Conservation (phyloP, 2,113 vertebrate species). For the Labeo catla region DNA sequence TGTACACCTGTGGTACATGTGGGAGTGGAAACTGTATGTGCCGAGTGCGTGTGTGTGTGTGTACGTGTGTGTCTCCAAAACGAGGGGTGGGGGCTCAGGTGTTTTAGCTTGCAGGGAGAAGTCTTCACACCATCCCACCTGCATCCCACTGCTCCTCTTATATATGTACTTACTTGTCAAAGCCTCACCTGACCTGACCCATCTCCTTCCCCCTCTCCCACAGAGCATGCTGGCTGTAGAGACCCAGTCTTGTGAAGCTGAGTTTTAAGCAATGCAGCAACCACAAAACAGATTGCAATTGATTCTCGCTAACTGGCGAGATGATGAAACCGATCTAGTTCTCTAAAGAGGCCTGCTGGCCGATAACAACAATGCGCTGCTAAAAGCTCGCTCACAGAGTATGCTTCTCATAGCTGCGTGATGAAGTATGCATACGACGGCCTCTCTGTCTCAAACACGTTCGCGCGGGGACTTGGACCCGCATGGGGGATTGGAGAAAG, state of each 20-base stretch:
- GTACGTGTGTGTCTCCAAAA: conserved; percentile 65
- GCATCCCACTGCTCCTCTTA: conserved; percentile 62
- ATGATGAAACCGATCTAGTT: background rate
- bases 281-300: background rate
- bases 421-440: background rate
- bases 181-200: conserved; percentile 63
- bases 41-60: conserved; percentile 55
- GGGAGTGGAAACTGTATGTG: conserved; percentile 59
- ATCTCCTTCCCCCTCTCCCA: conserved; percentile 59
- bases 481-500: conserved; percentile 31
- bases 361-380: conserved; percentile 13
- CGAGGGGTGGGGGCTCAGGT: conserved; percentile 70
- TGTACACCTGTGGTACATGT: conserved; percentile 54
- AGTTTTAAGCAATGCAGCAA: conserved; percentile 46
- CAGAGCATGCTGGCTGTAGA: conserved; percentile 46
- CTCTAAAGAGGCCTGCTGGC: background rate
- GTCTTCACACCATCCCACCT: conserved; percentile 68
- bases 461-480: conserved; percentile 19
- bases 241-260: background rate
- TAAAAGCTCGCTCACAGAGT: conserved; percentile 22
- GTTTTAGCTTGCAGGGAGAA: conserved; percentile 73
- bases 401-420: conserved; percentile 17
- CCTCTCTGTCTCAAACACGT: conserved; percentile 3
- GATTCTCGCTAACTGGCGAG: background rate
- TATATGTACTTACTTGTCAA: conserved; percentile 62